These are phyloP conservation scores for Diloba caeruleocephala DNA, from an alignment of 2,888 invertebrate genomes.

Conservation along the genomic window DNA sequence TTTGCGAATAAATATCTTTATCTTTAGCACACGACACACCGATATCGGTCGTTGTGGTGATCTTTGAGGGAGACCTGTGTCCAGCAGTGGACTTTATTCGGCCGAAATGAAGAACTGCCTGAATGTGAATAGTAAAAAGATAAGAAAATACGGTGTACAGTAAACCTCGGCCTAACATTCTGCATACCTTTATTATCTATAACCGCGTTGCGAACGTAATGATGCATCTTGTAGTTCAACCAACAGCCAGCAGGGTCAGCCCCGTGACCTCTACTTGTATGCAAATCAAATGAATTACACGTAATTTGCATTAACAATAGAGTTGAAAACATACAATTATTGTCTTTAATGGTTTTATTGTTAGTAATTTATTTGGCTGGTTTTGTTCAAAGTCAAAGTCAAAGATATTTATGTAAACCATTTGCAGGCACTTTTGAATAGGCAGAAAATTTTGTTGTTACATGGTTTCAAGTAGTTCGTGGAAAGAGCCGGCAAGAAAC, in stretches of 20 bases:
- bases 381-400: not conserved
- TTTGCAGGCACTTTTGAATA: no score
- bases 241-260: constrained; percentile 27
- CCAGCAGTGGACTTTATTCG: no score
- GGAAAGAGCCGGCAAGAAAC: no score
- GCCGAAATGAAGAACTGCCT: not conserved
- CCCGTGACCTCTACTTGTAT: constrained; percentile 52
- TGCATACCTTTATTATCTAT: constrained; percentile 29
- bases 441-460: no score
- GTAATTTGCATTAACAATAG: constrained; percentile 47
- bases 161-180: constrained; percentile 14
- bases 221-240: constrained; percentile 37
- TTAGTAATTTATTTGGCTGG: not conserved
- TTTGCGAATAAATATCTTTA: no score
- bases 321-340: constrained; percentile 24
- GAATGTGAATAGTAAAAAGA: not conserved
- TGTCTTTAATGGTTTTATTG: constrained; percentile 24
- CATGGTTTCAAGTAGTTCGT: no score
- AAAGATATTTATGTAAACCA: no score
- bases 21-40: no score
- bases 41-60: no score
- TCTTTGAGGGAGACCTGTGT: no score
- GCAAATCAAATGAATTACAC: constrained; percentile 52
- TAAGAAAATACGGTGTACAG: constrained; percentile 12
- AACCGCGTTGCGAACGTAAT: constrained; percentile 37